phyloP scores from a whole-genome alignment of 2,113 vertebrate genomes.

The Eulemur macaco region DNA sequence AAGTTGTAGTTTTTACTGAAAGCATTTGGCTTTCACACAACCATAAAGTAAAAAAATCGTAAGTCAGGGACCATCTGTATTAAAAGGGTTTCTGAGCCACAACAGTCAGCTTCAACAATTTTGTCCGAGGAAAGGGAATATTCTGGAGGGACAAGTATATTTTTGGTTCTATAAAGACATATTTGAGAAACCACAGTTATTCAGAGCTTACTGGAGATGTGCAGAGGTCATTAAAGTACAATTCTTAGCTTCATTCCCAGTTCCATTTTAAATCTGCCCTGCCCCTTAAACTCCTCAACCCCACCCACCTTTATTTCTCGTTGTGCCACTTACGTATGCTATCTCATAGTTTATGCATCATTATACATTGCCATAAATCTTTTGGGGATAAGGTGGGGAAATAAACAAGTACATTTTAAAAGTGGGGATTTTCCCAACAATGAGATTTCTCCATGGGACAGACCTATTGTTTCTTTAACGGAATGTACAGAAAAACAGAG shows the following conservation, averaged over 20 bases:
- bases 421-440: not conserved
- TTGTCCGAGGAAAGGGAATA: not conserved
- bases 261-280: not conserved
- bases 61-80: not conserved
- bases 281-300: not conserved
- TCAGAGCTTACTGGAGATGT: not conserved
- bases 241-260: not conserved
- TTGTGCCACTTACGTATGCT: not conserved
- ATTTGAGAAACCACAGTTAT: not conserved
- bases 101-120: not conserved
- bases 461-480: not conserved
- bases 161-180: constrained; percentile 25
- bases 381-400: not conserved
- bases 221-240: not conserved
- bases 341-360: not conserved
- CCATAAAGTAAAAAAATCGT: not conserved
- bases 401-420: constrained; percentile 21
- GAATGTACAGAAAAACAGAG: not conserved
- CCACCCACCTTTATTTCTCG: not conserved
- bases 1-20: not conserved
- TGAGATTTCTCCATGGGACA: not conserved
- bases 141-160: not conserved
- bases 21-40: not conserved
- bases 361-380: not conserved
- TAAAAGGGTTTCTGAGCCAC: not conserved